Evolutionary conservation across 2,113 vertebrate species (phyloP).

Genomic region (Psilopogon haemacephalus): DNA sequence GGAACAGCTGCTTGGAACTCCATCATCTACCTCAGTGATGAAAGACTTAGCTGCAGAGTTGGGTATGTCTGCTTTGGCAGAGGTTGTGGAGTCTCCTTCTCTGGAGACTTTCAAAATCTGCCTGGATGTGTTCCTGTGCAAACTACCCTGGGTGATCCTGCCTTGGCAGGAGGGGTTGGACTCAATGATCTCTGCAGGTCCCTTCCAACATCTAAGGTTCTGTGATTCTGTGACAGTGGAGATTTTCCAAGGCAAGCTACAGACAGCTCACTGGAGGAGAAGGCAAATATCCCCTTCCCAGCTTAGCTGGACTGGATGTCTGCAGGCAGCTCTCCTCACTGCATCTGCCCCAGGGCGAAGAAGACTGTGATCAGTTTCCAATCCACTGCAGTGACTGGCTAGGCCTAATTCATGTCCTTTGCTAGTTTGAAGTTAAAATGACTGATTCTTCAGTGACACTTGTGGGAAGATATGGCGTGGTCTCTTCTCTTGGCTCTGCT

Average conservation of each 20-base stretch:
- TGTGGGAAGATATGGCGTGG: background rate
- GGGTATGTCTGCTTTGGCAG: background rate
- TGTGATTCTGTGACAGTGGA: background rate
- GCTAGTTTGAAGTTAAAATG: background rate
- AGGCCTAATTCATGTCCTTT: background rate
- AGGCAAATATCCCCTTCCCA: background rate
- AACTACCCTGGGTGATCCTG: too few species aligned
- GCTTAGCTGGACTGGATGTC: background rate
- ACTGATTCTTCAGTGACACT: background rate
- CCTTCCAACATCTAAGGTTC: too few species aligned
- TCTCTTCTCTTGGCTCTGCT: background rate
- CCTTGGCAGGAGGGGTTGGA: too few species aligned
- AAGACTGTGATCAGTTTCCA: background rate
- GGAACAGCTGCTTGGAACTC: background rate
- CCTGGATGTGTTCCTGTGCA: too few species aligned
- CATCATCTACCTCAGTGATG: fast-evolving
- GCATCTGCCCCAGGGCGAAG: background rate
- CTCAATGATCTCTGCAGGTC: too few species aligned
- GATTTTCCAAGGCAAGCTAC: background rate
- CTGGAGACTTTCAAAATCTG: too few species aligned
- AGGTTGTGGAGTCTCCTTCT: too few species aligned
- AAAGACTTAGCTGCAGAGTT: background rate
- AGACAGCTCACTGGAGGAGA: background rate
- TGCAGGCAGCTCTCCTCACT: background rate
- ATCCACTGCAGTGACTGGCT: background rate